These are phyloP conservation scores for Andinoacara biseriatus DNA, from an alignment of 2,113 vertebrate genomes.

Conservation along the genomic window DNA sequence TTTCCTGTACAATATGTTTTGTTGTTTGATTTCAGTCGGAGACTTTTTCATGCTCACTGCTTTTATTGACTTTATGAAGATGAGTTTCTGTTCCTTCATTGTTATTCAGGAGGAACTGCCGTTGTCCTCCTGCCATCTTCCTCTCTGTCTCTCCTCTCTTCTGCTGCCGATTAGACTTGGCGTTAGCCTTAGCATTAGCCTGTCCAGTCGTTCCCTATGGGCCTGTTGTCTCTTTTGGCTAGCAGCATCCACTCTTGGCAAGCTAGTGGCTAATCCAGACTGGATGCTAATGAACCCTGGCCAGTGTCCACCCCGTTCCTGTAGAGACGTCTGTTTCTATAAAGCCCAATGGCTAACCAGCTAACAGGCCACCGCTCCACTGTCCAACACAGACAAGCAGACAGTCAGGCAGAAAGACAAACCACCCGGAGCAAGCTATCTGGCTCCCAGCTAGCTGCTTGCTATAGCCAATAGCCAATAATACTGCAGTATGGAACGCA, in stretches of 20 bases:
- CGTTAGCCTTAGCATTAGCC: slow-evolving; percentile 63
- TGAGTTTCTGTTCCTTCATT: slow-evolving; percentile 13
- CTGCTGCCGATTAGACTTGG: slow-evolving; percentile 58
- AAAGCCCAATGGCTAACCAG: slow-evolving; percentile 57
- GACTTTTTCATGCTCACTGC: background rate
- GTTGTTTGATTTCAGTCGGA: background rate
- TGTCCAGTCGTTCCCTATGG: slow-evolving; percentile 49
- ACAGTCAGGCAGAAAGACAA: background rate
- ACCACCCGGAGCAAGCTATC: slow-evolving; percentile 21
- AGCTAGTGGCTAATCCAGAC: slow-evolving; percentile 64
- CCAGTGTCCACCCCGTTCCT: slow-evolving; percentile 58
- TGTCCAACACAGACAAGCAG: slow-evolving; percentile 11
- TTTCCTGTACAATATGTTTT: background rate
- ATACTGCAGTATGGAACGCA: background rate
- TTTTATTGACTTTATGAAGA: slow-evolving; percentile 16
- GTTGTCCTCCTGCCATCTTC: slow-evolving; percentile 9
- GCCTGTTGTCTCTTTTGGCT: slow-evolving; percentile 65
- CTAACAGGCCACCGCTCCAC: slow-evolving; percentile 20
- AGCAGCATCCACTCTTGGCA: slow-evolving; percentile 56
- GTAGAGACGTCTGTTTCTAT: slow-evolving; percentile 65
- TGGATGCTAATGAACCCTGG: slow-evolving; percentile 75
- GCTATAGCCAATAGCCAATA: background rate
- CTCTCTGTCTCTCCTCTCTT: slow-evolving; percentile 23
- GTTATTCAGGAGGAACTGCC: slow-evolving; percentile 30
- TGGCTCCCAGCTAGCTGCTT: slow-evolving; percentile 28